These are phyloP conservation scores for Actinemys pallida DNA, from an alignment of 2,113 vertebrate species.

Conservation along the genomic window DNA sequence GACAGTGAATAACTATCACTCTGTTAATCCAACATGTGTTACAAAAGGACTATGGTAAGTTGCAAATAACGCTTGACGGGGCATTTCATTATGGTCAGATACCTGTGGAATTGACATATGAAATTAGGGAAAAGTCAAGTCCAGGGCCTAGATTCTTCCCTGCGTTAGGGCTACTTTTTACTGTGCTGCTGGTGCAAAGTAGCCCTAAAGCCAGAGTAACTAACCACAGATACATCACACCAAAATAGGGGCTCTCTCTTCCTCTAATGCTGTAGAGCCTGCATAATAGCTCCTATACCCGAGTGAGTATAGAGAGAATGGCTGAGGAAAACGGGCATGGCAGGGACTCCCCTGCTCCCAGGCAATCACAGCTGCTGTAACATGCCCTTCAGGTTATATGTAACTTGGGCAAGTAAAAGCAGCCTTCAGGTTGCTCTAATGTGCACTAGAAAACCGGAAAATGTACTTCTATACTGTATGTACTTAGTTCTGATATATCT, in stretches of 20 bases:
- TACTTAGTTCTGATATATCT: neutral
- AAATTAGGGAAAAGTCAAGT: neutral
- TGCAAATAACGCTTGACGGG: neutral
- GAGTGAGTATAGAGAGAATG: neutral
- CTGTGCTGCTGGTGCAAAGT: neutral
- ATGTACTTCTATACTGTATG: neutral
- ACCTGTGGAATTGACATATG: neutral
- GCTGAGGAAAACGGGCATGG: neutral
- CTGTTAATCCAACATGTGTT: neutral
- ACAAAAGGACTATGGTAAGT: neutral
- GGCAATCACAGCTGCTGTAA: neutral
- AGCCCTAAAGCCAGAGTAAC: neutral
- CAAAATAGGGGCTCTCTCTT: neutral
- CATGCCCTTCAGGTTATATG: neutral
- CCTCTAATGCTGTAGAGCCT: neutral
- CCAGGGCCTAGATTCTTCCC: neutral
- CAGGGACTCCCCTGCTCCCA: neutral
- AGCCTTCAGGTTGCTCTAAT: rapidly evolving
- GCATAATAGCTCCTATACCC: neutral
- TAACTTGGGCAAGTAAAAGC: neutral
- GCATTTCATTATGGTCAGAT: neutral
- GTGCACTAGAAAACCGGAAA: neutral
- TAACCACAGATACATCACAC: neutral
- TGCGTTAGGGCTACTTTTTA: neutral
- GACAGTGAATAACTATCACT: neutral